Base-by-base conservation (phyloP, 2,888 invertebrate species). In the Tenthredo scrophulariae region DNA sequence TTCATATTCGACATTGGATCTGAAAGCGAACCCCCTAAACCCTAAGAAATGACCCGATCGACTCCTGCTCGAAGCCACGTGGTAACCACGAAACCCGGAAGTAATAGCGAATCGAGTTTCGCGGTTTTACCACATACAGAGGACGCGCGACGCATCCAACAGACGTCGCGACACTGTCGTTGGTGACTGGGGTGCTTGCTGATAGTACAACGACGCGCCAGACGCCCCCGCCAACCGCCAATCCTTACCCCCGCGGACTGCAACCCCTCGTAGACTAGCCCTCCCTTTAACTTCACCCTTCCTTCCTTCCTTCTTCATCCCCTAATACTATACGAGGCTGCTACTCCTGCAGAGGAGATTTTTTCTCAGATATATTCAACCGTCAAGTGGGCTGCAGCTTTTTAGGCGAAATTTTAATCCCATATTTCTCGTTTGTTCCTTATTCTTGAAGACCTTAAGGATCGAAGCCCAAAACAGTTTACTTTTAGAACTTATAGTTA, bases 141-240 rank as follows among this genome's bases (percentile, higher is more conserved):
- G 26, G 22, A n/a, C 77, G 54, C 72, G 40, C 72, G 62, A 62
- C 80, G 58, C 62, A 37, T 40, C 58, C 37, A 65, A 80, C 37
- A 62, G 80, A 80, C 80, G 80, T 80, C 80, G 80, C 80, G 80
- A 80, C 80, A 37, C 80, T 62, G 80, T 37, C n/a, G 80, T 13
- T 62, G 33, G 22, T 77, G 26, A 54, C 54, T 54, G 15, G 54
- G 80, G 29, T 46, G 58, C 54, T 6, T 54, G 29, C 26, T 46
- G 77, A 54, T 77, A 46, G 62, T 62, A 46, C 15, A 29, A 62
- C 80, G 80, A 62, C 62, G 62, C 37, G 58, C 80, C 80, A 80
- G 80, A 80, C 80, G 62, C 80, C 80, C 80, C 80, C 62, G 80
- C 80, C 80, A 80, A 37, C 77, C 50, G 4, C 58, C 62, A 18